Evolutionary conservation across 2,888 invertebrate genomes (phyloP).

Genomic region (Agriopis marginaria): DNA sequence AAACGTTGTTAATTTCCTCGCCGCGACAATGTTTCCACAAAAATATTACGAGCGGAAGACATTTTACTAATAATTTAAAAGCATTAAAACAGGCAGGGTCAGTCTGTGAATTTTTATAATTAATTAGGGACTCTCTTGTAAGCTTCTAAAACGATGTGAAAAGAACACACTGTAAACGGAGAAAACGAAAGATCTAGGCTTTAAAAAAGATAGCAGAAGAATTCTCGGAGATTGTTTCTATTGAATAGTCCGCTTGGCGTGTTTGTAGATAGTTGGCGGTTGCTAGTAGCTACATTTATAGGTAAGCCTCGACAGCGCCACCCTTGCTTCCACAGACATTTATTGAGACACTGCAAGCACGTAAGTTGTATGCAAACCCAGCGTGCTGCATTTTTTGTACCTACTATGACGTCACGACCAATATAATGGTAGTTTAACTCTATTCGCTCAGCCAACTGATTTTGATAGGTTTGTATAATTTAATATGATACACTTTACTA

Average conservation of each 20-base stretch:
- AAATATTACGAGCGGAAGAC: constrained; percentile 40
- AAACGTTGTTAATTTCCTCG: constrained; percentile 50
- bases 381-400: too few relatives aligned
- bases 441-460: too few relatives aligned
- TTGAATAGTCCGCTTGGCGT: constrained; percentile 18
- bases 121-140: constrained; percentile 13
- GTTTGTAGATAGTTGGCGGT: not conserved
- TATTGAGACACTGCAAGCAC: too few relatives aligned
- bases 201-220: constrained; percentile 13
- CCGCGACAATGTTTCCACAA: constrained; percentile 47
- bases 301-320: constrained; percentile 23
- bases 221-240: constrained; percentile 31
- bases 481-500: too few relatives aligned
- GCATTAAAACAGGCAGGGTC: constrained; percentile 16
- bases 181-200: not conserved
- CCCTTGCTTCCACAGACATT: too few relatives aligned
- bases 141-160: not conserved
- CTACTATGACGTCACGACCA: too few relatives aligned
- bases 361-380: too few relatives aligned
- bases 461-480: too few relatives aligned
- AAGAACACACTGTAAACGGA: constrained; percentile 3
- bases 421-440: too few relatives aligned
- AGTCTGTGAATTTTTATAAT: constrained; percentile 13
- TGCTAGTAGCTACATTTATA: constrained; percentile 20
- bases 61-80: constrained; percentile 22